These are phyloP conservation scores for Pogonomyrmex barbatus DNA, from an alignment of 1,140 invertebrate species.

Conservation along the genomic window DNA sequence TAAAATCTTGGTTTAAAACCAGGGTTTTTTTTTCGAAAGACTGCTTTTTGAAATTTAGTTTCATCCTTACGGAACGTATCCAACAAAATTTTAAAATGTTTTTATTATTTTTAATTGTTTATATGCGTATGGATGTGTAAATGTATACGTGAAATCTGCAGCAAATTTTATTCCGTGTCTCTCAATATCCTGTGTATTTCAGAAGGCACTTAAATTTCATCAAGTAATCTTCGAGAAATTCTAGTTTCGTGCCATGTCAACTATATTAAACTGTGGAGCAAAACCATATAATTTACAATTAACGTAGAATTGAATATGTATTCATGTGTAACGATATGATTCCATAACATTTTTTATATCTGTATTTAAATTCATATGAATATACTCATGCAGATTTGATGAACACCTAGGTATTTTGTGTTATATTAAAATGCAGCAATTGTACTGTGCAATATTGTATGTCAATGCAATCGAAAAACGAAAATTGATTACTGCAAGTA, in stretches of 20 bases:
- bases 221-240: not conserved
- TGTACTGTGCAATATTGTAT: slow-evolving; percentile 43
- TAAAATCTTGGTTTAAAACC: not conserved
- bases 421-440: slow-evolving; percentile 28
- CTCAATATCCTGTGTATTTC: not conserved
- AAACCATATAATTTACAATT: slow-evolving; percentile 43
- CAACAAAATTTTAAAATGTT: not conserved
- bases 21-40: not conserved
- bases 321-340: slow-evolving; percentile 15
- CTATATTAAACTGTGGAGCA: not conserved
- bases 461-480: not conserved
- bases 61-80: not conserved
- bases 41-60: slow-evolving; percentile 27
- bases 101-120: not conserved
- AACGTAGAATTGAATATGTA: slow-evolving; percentile 12
- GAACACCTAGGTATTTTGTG: slow-evolving; percentile 39
- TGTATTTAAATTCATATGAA: slow-evolving; percentile 50
- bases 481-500: slow-evolving; percentile 18
- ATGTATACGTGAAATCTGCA: not conserved
- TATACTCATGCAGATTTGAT: slow-evolving; percentile 49
- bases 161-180: not conserved
- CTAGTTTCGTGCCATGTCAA: not conserved
- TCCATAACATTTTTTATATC: slow-evolving; percentile 47
- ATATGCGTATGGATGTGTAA: not conserved
- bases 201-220: not conserved